These are phyloP conservation scores for Dynastes grantii DNA, from an alignment of 2,888 invertebrate genomes.

Conservation along the genomic window DNA sequence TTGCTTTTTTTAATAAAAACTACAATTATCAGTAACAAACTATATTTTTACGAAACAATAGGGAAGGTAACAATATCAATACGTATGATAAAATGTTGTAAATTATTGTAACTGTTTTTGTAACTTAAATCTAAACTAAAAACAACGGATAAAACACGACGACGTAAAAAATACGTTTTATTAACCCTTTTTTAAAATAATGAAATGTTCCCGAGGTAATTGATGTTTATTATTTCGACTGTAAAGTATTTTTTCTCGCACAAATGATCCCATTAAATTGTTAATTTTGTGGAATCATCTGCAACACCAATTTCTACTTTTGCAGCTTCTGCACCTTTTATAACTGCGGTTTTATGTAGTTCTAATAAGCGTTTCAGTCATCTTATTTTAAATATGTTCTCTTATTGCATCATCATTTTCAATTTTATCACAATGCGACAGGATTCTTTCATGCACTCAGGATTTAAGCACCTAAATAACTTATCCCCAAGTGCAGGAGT, in stretches of 20 bases:
- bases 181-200: background rate
- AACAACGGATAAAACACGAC: background rate
- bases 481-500: constrained; percentile 70
- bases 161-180: background rate
- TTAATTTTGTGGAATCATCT: constrained; percentile 63
- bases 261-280: constrained; percentile 55
- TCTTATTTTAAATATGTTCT: constrained; percentile 74
- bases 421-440: constrained; percentile 73
- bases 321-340: constrained; percentile 67
- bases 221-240: constrained; percentile 1
- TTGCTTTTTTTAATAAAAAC: too few species aligned
- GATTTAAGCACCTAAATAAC: constrained; percentile 74
- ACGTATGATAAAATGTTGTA: background rate
- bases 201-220: background rate
- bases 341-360: constrained; percentile 68
- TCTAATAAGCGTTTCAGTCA: constrained; percentile 71
- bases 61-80: background rate
- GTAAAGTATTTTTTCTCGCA: background rate
- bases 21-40: too few species aligned
- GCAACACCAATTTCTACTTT: constrained; percentile 65
- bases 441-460: constrained; percentile 74
- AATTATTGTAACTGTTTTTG: background rate
- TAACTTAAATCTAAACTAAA: background rate
- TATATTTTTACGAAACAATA: background rate
- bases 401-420: constrained; percentile 70